Base-by-base conservation (phyloP, 1,140 invertebrate genomes). In the Carposina sasakii region DNA sequence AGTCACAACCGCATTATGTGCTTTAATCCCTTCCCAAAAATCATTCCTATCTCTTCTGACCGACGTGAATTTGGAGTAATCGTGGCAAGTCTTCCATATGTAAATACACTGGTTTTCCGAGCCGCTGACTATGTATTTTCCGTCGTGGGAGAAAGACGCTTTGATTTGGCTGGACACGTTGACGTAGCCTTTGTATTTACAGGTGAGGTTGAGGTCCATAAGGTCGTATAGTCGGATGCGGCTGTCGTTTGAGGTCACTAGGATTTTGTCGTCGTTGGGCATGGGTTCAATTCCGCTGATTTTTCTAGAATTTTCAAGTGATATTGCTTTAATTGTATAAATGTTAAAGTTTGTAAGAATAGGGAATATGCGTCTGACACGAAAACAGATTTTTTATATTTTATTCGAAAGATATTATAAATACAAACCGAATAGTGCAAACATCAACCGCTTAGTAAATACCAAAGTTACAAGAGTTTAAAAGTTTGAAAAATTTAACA, bases 71-170 rank as follows among this genome's bases (percentile, higher is more conserved):
- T 98, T 98, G 2, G 96, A 93, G 71, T 97, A 97, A 71, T 99
- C 97, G 63, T 98, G 96, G 72, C 96, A 93, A 0, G 96, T 98
- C 76, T 94, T 96, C 97, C 97, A 99, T 33, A 99, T 93, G 67
- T 98, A 99, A 57, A 99, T 95, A 78, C 95, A 98, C 67, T 97
- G 94, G 87, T 99, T 99, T 79, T 99, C 98, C 2, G 97, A 99
- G 0, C 98, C 98, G 72, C 96, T 97, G 0, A 99, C 92, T 28
- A 99, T 97, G 67, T 98, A 99, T 76, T 96, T 96, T 0, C 96
- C 97, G 76, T 98, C 96, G 57, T 97, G 96, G 64, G 96, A 97
- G 57, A 99, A 98, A 40, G 94, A 96, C 0, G 96, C 97, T 15
- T 98, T 96, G 28, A 99, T 99, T 78, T 99, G 98, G 86, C 96